phyloP scores from a whole-genome alignment of 2,113 vertebrate genomes.

The Phasianus colchicus region DNA sequence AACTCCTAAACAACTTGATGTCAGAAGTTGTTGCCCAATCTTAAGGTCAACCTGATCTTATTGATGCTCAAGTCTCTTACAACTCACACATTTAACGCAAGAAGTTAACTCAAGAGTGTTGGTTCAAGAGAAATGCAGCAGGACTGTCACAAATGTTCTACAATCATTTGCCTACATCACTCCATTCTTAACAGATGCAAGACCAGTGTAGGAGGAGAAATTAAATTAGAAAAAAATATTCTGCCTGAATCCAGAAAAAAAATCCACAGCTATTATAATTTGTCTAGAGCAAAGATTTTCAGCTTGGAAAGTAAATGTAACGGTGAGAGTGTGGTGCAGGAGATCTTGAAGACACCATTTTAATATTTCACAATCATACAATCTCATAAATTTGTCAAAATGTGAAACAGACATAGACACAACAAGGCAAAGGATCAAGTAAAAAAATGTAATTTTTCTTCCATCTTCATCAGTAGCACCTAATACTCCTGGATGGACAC shows the following conservation, averaged over 20 bases:
- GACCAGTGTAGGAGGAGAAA: background rate
- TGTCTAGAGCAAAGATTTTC: background rate
- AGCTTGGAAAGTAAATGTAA: background rate
- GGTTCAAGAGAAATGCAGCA: background rate
- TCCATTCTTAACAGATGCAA: background rate
- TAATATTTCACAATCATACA: background rate
- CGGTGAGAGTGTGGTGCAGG: rapidly evolving
- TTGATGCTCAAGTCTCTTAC: background rate
- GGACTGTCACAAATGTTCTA: background rate
- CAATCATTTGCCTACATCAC: background rate
- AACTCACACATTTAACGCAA: background rate
- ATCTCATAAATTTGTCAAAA: background rate
- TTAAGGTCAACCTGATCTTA: background rate
- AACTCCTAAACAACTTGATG: background rate
- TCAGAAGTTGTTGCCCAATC: background rate
- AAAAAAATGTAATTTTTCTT: background rate
- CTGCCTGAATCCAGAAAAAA: background rate
- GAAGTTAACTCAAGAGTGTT: background rate
- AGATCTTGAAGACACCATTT: background rate
- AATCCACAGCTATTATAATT: background rate
- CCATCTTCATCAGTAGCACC: background rate
- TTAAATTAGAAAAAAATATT: background rate
- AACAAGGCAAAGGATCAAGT: background rate
- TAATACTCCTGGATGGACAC: background rate
- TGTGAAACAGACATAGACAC: no score